phyloP scores from a whole-genome alignment of 1,140 invertebrate genomes.

The Drosophila azteca region DNA sequence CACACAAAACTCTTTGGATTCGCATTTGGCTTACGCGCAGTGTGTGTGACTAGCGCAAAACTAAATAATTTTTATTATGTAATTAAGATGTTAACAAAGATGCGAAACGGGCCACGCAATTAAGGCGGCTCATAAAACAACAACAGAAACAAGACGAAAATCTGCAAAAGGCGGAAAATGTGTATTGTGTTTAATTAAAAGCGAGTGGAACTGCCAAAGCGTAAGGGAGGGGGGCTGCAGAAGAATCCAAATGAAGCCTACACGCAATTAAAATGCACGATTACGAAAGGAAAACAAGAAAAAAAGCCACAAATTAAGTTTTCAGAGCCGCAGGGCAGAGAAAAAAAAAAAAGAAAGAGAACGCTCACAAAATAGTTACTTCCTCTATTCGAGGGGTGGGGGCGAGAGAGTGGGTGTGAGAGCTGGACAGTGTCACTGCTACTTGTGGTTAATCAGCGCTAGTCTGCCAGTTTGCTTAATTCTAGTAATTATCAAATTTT shows the following conservation, averaged over 20 bases:
- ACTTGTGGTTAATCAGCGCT: constrained; percentile 46
- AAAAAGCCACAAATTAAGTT: constrained; percentile 62
- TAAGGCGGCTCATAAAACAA: constrained; percentile 51
- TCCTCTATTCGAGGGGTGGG: constrained; percentile 44
- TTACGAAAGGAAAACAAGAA: constrained; percentile 41
- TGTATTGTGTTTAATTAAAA: constrained; percentile 77
- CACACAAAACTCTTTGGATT: constrained; percentile 23
- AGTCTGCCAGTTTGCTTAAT: constrained; percentile 34
- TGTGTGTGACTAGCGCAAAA: constrained; percentile 57
- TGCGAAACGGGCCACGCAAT: constrained; percentile 50
- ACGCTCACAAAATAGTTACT: constrained; percentile 67
- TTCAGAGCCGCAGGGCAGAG: constrained; percentile 31
- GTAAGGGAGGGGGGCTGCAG: constrained; percentile 17
- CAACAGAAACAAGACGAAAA: constrained; percentile 56
- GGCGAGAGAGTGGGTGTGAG: not conserved
- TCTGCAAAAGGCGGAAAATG: constrained; percentile 78
- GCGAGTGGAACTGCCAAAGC: constrained; percentile 10
- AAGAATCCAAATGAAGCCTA: constrained; percentile 72
- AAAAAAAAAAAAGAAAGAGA: no score
- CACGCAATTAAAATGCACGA: constrained; percentile 76
- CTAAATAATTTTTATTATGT: constrained; percentile 80
- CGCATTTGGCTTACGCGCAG: not conserved
- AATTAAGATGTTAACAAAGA: constrained; percentile 79
- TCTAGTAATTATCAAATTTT: constrained; percentile 73
- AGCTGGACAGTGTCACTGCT: constrained; percentile 1